Evolutionary conservation across 2,888 invertebrate genomes (phyloP), one percentile per base, ranked within the genome.

Genomic region (Pseudococcus viburni): DNA sequence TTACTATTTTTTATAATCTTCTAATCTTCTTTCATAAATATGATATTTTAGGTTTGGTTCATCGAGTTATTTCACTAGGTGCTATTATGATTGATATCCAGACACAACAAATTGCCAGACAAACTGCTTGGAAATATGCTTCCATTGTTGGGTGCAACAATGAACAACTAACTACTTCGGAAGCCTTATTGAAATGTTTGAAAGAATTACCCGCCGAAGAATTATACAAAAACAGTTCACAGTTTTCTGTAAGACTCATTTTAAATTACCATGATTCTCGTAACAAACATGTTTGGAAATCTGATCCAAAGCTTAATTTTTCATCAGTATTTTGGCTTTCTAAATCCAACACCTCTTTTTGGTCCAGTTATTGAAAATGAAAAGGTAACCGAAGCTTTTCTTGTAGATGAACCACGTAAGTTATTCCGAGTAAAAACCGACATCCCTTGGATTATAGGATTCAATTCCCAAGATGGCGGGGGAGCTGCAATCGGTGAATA

Each of bases 61-160:
- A 46, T 33, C 26, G 26, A 33, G 26, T 33, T 3, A 46, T 11
- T 46, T 46, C 46, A 6, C 12, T 5, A 11, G 46, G 5, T 5
- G 4, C 55, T 17, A 5, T 15, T 55, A 15, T 17, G 17, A 55
- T 55, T 17, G 93, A 90, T 93, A 93, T 17, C 11, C 17, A 11
- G 4, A 5, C 5, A 55, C 5, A 46, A 93, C 94, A 0, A 92
- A 89, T 91, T 96, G 80, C 26, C 3, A 33, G 1, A 3, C 26
- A 33, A 33, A 33, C 26, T 33, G 26, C 26, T 33, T 33, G 26
- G 26, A 33, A 33, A 33, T 33, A 33, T 33, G 94, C 94, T 0
- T 91, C 92, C n/a, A 91, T 93, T n/a, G 92, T 95, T 17, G 94
- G 95, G 33, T 96, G 95, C 90, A 88, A 64, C n/a, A 88, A 39